phyloP scores from a whole-genome alignment of 2,888 invertebrate species.

The Atherix ibis region DNA sequence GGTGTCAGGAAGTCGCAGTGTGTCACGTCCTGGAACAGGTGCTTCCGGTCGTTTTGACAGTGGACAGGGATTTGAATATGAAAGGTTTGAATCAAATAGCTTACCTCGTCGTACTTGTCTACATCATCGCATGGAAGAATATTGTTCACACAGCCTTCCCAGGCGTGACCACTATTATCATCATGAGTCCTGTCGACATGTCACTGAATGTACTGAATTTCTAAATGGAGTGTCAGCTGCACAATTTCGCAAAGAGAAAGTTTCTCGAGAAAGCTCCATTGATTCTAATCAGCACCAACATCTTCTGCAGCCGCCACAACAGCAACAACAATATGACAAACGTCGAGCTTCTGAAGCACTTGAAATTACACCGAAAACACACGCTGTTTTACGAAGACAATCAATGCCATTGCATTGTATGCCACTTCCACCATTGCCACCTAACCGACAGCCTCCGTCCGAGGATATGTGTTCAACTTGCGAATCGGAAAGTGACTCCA shows the following conservation, averaged over 20 bases:
- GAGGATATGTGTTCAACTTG: slow-evolving; percentile 14
- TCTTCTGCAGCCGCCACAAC: too few relatives aligned
- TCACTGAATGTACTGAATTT: slow-evolving; percentile 29
- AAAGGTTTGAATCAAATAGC: slow-evolving; percentile 28
- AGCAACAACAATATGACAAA: slow-evolving; percentile 4
- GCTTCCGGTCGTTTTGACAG: too few relatives aligned
- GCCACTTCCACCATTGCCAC: too few relatives aligned
- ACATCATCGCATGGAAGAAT: slow-evolving; percentile 26
- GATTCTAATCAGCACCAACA: too few relatives aligned
- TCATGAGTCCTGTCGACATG: slow-evolving; percentile 26
- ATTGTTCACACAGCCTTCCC: slow-evolving; percentile 28
- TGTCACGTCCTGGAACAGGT: too few relatives aligned
- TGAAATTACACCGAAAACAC: slow-evolving; percentile 12
- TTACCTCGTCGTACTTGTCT: slow-evolving; percentile 28
- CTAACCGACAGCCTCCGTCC: slow-evolving; percentile 18
- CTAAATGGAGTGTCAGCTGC: slow-evolving; percentile 14
- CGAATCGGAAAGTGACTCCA: slow-evolving; percentile 11
- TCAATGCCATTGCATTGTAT: slow-evolving; percentile 13
- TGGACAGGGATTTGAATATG: too few relatives aligned
- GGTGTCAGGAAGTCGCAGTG: slow-evolving; percentile 3
- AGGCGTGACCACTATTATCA: slow-evolving; percentile 22
- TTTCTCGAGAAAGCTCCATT: slow-evolving; percentile 11
- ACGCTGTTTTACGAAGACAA: slow-evolving; percentile 8
- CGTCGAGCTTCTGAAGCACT: slow-evolving; percentile 9
- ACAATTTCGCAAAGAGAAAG: slow-evolving; percentile 4